Evolutionary conservation across 2,797 vertebrate genomes (phyloP).

Genomic region (Chelonia mydas): DNA sequence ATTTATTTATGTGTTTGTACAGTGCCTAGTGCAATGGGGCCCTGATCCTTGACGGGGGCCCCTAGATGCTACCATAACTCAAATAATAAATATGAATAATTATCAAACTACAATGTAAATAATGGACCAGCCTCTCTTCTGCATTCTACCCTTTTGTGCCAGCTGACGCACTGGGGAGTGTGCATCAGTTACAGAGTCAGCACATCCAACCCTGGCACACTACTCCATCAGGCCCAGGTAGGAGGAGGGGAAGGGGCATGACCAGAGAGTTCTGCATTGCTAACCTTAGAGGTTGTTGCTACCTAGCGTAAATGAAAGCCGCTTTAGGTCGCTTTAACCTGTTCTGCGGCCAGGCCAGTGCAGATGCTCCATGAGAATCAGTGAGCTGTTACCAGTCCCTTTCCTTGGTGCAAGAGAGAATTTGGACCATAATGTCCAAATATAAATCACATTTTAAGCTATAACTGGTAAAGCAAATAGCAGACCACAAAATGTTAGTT

Average conservation of each 20-base stretch:
- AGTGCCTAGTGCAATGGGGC: constrained; percentile 34
- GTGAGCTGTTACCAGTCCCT: neutral
- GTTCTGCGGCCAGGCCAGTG: neutral
- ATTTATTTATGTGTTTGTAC: constrained; percentile 45
- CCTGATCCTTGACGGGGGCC: constrained; percentile 33
- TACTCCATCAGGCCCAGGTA: neutral
- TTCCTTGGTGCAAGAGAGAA: rapidly evolving
- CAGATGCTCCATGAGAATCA: neutral
- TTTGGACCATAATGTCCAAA: rapidly evolving
- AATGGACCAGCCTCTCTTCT: constrained; percentile 34
- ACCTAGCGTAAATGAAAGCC: neutral
- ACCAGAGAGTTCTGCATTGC: neutral
- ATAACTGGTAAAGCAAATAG: neutral
- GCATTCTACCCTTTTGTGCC: neutral
- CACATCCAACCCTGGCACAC: neutral
- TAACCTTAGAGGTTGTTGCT: neutral
- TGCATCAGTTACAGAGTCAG: neutral
- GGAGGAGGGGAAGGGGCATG: rapidly evolving
- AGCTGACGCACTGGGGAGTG: rapidly evolving
- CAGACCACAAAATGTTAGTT: neutral
- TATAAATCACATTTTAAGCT: rapidly evolving
- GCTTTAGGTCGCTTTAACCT: neutral
- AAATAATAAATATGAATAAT: constrained; percentile 43
- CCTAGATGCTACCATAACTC: constrained; percentile 53
- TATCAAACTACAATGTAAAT: constrained; percentile 50